A percentile compares a stretch with the other conserved stretches of the same genome.
These are phyloP conservation scores for Drosophila atripex DNA, from an alignment of 2,888 invertebrate species.

Conservation along the genomic window DNA sequence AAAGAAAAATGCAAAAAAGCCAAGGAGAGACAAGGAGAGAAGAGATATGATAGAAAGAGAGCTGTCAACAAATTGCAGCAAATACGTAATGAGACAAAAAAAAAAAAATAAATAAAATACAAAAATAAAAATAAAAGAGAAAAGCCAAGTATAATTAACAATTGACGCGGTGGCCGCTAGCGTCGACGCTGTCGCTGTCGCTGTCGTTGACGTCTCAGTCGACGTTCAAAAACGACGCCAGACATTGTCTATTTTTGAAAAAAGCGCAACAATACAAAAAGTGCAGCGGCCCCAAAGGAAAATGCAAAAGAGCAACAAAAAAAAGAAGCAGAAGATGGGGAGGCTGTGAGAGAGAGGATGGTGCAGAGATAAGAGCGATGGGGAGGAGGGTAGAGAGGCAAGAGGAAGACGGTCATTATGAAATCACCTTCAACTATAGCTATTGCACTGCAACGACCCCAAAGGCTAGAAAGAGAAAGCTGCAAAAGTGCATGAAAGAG, in stretches of 20 bases:
- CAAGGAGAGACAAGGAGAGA: neutral
- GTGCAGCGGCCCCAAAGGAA: slow-evolving; percentile 49
- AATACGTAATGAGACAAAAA: slow-evolving; percentile 72
- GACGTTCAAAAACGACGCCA: slow-evolving; percentile 18
- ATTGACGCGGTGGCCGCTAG: slow-evolving; percentile 38
- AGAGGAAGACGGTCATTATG: slow-evolving; percentile 56
- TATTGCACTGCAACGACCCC: slow-evolving; percentile 62
- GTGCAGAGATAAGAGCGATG: neutral
- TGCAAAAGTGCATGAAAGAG: neutral
- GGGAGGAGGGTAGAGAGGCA: neutral
- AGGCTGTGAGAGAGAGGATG: neutral
- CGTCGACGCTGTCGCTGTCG: neutral
- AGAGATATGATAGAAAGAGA: neutral
- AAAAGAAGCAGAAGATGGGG: too few species aligned
- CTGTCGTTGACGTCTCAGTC: slow-evolving; percentile 7
- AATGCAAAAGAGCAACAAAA: slow-evolving; percentile 4
- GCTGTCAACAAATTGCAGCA: slow-evolving; percentile 55
- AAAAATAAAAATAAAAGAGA: slow-evolving; percentile 44
- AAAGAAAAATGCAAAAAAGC: slow-evolving; percentile 9
- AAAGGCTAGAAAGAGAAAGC: slow-evolving; percentile 22
- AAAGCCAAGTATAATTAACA: slow-evolving; percentile 60
- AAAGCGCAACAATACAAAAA: slow-evolving; percentile 37
- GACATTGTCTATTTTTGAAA: slow-evolving; percentile 63
- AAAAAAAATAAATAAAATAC: slow-evolving; percentile 69
- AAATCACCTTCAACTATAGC: slow-evolving; percentile 80